Conservation (phyloP, 2,113 vertebrate genomes). For the Heterochromis multidens region DNA sequence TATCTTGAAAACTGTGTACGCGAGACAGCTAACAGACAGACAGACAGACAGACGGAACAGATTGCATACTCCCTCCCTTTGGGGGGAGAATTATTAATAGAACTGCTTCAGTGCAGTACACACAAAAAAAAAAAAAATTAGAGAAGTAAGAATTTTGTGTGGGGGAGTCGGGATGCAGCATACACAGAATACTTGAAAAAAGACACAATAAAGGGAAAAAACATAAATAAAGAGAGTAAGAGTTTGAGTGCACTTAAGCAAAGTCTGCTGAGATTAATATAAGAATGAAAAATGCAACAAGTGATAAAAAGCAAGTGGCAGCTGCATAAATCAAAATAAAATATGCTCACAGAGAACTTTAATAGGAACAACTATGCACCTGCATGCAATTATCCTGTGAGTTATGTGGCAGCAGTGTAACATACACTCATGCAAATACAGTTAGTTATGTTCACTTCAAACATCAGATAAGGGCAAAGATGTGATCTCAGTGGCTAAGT, state of each 20-base stretch:
- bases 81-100: background rate
- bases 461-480: background rate
- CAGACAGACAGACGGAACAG: too few species aligned
- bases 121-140: background rate
- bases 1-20: too few species aligned
- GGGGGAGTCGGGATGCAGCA: background rate
- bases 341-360: background rate
- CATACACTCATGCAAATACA: background rate
- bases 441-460: background rate
- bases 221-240: background rate
- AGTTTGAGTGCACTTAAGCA: background rate
- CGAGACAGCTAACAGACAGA: too few species aligned
- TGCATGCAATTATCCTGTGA: background rate
- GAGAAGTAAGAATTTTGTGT: background rate
- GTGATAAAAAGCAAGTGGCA: background rate
- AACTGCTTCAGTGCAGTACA: background rate
- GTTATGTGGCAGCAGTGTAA: background rate
- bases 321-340: background rate
- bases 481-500: background rate
- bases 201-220: background rate
- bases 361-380: background rate
- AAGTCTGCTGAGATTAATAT: background rate
- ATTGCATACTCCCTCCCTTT: too few species aligned
- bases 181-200: background rate
- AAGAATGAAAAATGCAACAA: background rate